Conservation (phyloP, 2,888 invertebrate species). For the Coenonympha glycerion region DNA sequence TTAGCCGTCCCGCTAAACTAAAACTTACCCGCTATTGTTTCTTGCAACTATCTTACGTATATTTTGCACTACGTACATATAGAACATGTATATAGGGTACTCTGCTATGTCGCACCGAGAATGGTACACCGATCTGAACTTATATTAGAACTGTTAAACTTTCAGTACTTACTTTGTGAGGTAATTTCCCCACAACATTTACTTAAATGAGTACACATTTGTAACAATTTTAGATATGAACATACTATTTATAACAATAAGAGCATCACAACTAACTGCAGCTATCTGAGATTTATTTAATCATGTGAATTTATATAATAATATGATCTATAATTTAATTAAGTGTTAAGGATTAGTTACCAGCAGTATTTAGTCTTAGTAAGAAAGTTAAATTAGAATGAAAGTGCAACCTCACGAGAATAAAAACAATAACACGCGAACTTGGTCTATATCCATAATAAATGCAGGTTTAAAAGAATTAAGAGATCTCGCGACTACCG, state of each 20-base stretch:
- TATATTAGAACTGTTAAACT: conserved; percentile 23
- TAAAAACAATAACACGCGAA: conserved; percentile 8
- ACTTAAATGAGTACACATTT: conserved; percentile 4
- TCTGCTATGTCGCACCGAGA: conserved; percentile 50
- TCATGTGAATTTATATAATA: too few species aligned
- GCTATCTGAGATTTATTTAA: too few species aligned
- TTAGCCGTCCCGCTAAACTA: conserved; percentile 36
- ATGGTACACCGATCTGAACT: conserved; percentile 37
- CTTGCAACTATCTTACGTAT: conserved; percentile 43
- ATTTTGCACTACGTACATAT: conserved; percentile 36
- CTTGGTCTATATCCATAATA: conserved; percentile 5
- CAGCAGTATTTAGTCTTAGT: too few species aligned
- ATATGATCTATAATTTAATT: too few species aligned
- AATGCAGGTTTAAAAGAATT: conserved; percentile 52
- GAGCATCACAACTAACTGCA: too few species aligned
- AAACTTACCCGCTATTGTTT: conserved; percentile 57
- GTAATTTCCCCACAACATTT: conserved; percentile 10
- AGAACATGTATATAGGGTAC: conserved; percentile 41
- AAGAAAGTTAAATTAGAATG: background rate
- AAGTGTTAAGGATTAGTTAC: too few species aligned
- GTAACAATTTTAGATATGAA: conserved; percentile 1
- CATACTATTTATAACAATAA: background rate
- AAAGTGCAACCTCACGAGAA: too few species aligned
- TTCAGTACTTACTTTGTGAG: conserved; percentile 1
- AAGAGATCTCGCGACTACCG: conserved; percentile 51